Evolutionary conservation across 2,888 invertebrate genomes (phyloP).

Genomic region (Heliconius ethilla): DNA sequence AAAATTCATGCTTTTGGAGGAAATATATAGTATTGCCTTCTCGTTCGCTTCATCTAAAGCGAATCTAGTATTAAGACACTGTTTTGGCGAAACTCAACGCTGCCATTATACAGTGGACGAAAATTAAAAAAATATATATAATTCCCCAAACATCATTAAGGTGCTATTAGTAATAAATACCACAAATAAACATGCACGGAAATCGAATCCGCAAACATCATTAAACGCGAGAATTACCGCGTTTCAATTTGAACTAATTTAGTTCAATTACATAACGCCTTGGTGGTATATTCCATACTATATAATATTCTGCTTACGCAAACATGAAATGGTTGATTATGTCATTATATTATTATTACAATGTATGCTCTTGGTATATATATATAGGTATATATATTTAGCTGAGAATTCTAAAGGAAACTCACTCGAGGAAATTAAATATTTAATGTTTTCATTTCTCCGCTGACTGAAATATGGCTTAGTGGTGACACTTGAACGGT

Average conservation of each 20-base stretch:
- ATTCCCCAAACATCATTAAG: neutral
- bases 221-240: neutral
- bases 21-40: neutral
- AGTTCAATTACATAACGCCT: conserved; percentile 10
- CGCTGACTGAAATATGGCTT: too few relatives aligned
- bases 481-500: too few relatives aligned
- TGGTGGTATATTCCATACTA: neutral
- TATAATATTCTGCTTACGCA: conserved; percentile 15
- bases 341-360: neutral
- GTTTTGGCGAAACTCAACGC: neutral
- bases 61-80: neutral
- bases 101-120: neutral
- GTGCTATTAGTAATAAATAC: neutral
- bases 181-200: neutral
- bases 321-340: neutral
- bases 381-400: neutral
- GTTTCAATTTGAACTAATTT: conserved; percentile 6
- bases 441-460: too few relatives aligned
- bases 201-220: neutral
- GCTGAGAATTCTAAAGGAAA: neutral
- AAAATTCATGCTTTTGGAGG: too few relatives aligned
- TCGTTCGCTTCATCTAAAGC: neutral
- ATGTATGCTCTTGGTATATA: neutral
- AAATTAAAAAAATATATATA: too few relatives aligned
- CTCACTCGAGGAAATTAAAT: neutral